Evolutionary conservation across 2,888 invertebrate genomes (phyloP).

Genomic region (Xylota sylvarum): DNA sequence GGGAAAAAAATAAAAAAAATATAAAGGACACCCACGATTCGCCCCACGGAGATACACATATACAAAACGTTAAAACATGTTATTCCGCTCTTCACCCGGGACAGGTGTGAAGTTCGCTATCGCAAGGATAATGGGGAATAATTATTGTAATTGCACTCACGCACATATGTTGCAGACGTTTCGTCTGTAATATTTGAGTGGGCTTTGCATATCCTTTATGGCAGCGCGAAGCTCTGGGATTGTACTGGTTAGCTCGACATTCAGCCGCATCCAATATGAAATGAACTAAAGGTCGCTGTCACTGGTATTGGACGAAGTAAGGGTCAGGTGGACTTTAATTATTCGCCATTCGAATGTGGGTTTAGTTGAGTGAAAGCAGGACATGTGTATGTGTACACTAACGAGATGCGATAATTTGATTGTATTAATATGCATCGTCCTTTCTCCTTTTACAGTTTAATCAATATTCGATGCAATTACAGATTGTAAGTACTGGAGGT

Average conservation of each 20-base stretch:
- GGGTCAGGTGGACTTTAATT: constrained; percentile 5
- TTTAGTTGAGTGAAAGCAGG: constrained; percentile 7
- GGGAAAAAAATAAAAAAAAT: constrained; percentile 34
- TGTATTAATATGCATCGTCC: constrained; percentile 67
- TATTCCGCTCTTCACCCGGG: constrained; percentile 42
- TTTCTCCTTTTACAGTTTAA: constrained; percentile 66
- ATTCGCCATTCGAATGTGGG: constrained; percentile 34
- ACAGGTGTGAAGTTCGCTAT: constrained; percentile 72
- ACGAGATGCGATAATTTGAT: constrained; percentile 73
- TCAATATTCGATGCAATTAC: constrained; percentile 76
- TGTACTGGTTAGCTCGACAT: constrained; percentile 25
- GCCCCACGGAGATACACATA: not conserved
- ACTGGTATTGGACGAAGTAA: not conserved
- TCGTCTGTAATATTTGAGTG: constrained; percentile 19
- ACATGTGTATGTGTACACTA: constrained; percentile 31
- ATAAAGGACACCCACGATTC: constrained; percentile 25
- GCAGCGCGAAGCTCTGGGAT: not conserved
- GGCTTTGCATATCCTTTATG: constrained; percentile 33
- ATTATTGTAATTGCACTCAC: constrained; percentile 75
- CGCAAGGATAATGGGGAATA: constrained; percentile 73
- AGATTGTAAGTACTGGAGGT: constrained; percentile 53
- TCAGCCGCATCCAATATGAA: not conserved
- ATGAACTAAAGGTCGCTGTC: constrained; percentile 1
- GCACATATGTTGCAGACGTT: constrained; percentile 58
- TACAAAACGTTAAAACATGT: constrained; percentile 24